phyloP scores from a whole-genome alignment of 2,113 vertebrate species.

The Sander vitreus region DNA sequence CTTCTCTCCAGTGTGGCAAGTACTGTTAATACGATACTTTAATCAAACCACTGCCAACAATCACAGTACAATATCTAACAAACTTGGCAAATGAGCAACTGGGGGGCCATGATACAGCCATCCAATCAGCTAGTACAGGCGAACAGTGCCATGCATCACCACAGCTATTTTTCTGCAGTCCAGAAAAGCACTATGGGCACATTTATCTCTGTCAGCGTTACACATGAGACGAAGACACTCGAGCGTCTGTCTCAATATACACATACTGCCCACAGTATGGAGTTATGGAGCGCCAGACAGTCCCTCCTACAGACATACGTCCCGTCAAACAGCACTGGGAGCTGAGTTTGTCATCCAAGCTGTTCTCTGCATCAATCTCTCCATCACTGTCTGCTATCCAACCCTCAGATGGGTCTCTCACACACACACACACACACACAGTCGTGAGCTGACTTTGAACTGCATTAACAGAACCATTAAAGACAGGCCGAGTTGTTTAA shows the following conservation, averaged over 20 bases:
- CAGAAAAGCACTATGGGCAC: conserved; percentile 46
- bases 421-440: neutral
- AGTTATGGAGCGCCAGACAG: conserved; percentile 52
- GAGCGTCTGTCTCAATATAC: conserved; percentile 62
- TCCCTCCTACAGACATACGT: conserved; percentile 60
- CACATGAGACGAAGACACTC: conserved; percentile 33
- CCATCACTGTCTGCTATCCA: conserved; percentile 6
- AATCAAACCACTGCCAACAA: conserved; percentile 1
- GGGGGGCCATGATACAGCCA: neutral
- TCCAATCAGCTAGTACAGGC: conserved; percentile 10
- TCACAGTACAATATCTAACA: neutral
- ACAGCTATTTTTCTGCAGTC: conserved; percentile 39
- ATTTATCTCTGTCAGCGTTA: conserved; percentile 62
- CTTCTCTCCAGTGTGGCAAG: neutral
- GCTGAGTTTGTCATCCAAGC: conserved; percentile 56
- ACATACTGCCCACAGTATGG: conserved; percentile 51
- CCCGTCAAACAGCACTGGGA: conserved; percentile 29
- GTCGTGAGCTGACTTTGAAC: neutral
- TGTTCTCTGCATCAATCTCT: conserved; percentile 38
- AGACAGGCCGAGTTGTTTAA: neutral
- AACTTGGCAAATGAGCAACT: neutral
- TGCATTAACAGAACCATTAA: conserved; percentile 6
- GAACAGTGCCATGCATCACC: conserved; percentile 14
- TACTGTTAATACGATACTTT: neutral
- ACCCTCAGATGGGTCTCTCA: neutral